Percentiles rank a stretch among this genome's conserved stretches.
phyloP scores from a whole-genome alignment of 2,888 invertebrate species.

The Patella pellucida region DNA sequence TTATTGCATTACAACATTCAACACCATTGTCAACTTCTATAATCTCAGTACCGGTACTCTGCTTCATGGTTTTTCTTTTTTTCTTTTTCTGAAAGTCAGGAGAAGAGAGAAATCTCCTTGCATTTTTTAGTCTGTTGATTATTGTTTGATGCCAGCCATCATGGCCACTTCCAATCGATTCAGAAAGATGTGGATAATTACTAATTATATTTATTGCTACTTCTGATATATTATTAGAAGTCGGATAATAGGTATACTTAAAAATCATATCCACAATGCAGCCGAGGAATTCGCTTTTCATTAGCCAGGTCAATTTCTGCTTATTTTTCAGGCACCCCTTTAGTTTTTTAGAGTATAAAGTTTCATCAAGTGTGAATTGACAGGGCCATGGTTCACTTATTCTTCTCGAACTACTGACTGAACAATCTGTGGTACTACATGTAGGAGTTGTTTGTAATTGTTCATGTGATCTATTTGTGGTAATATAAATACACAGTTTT shows the following conservation, averaged over 20 bases:
- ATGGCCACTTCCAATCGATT: background rate
- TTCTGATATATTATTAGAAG: background rate
- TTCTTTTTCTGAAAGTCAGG: background rate
- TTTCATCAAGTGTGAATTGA: background rate
- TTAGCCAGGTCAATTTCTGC: background rate
- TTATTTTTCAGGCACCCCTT: background rate
- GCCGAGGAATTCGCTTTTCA: background rate
- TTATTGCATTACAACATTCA: background rate
- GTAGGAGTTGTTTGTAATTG: background rate
- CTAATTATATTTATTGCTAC: background rate
- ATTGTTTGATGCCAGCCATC: background rate
- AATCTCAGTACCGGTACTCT: background rate
- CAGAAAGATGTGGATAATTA: background rate
- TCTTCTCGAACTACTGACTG: background rate
- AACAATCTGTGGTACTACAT: background rate
- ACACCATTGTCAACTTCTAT: background rate
- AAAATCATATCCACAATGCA: background rate
- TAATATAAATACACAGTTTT: background rate
- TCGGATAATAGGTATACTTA: background rate
- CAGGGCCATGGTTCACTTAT: background rate
- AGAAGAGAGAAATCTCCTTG: background rate
- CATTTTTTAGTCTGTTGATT: background rate
- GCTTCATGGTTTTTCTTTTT: background rate
- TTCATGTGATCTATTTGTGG: background rate
- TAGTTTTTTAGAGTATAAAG: background rate